Percentiles rank a stretch among this genome's conserved stretches.
phyloP scores from a whole-genome alignment of 2,797 vertebrate genomes.

The Manis crassicaudata region DNA sequence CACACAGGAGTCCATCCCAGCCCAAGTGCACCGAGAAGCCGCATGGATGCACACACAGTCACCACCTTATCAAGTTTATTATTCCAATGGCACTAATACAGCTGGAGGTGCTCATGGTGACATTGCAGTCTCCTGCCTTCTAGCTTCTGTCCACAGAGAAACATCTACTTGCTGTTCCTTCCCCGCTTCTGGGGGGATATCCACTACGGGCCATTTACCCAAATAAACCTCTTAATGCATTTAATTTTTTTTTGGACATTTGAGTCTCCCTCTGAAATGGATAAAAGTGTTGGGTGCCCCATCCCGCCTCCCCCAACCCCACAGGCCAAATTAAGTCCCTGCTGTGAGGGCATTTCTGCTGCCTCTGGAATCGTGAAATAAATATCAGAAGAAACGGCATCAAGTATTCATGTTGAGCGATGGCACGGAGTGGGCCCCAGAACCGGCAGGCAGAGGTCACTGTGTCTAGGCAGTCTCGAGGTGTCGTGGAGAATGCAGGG shows the following conservation, averaged over 20 bases:
- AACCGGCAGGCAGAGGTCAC: slow-evolving; percentile 69
- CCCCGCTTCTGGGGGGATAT: neutral
- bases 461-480: slow-evolving; percentile 75
- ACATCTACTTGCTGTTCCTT: neutral
- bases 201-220: slow-evolving; percentile 28
- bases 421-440: slow-evolving; percentile 69
- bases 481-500: slow-evolving; percentile 70
- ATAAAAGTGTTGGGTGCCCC: neutral
- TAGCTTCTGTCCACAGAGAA: slow-evolving; percentile 33
- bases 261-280: slow-evolving; percentile 36
- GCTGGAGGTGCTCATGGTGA: slow-evolving; percentile 80
- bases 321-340: slow-evolving; percentile 49
- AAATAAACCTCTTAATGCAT: slow-evolving; percentile 52
- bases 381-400: slow-evolving; percentile 80
- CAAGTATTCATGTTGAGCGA: slow-evolving; percentile 78
- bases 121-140: slow-evolving; percentile 55
- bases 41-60: neutral
- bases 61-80: slow-evolving; percentile 85
- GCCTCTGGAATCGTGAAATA: slow-evolving; percentile 78
- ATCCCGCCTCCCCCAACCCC: neutral
- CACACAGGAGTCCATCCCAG: accelerated
- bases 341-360: neutral
- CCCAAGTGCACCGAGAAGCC: neutral
- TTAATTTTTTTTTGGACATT: slow-evolving; percentile 44
- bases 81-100: slow-evolving; percentile 85